phyloP scores from a whole-genome alignment of 2,888 invertebrate genomes.

The Drosophila prostipennis region DNA sequence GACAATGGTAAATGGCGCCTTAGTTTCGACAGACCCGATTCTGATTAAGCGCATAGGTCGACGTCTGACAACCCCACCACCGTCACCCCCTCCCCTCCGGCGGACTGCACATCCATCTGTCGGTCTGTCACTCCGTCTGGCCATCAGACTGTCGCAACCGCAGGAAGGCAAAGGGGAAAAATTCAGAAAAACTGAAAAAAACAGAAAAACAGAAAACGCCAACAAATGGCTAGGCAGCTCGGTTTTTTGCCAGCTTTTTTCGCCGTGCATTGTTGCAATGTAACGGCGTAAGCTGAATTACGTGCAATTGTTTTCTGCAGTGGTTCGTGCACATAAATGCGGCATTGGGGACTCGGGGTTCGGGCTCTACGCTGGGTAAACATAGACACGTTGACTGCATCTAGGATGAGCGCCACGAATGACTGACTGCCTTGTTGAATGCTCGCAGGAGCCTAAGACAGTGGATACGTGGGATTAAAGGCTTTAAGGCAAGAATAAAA shows the following conservation, averaged over 20 bases:
- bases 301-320: constrained; percentile 81
- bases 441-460: constrained; percentile 21
- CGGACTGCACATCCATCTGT: constrained; percentile 13
- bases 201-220: constrained; percentile 38
- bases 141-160: constrained; percentile 65
- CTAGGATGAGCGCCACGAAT: constrained; percentile 60
- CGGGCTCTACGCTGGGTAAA: constrained; percentile 60
- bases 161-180: constrained; percentile 35
- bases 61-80: constrained; percentile 25
- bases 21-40: constrained; percentile 61
- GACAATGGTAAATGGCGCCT: constrained; percentile 52
- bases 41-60: constrained; percentile 71
- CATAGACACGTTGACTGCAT: constrained; percentile 78
- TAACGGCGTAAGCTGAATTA: constrained; percentile 78
- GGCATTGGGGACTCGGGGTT: constrained; percentile 25
- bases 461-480: constrained; percentile 11
- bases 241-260: constrained; percentile 19
- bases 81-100: neutral
- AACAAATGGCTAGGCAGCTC: constrained; percentile 56
- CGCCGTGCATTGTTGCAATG: constrained; percentile 61
- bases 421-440: constrained; percentile 53
- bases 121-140: constrained; percentile 34
- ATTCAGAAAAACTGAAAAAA: constrained; percentile 26
- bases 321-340: constrained; percentile 80
- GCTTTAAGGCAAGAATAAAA: constrained; percentile 9